Base-by-base conservation (phyloP, 2,888 invertebrate genomes). In the Glomeris marginata region DNA sequence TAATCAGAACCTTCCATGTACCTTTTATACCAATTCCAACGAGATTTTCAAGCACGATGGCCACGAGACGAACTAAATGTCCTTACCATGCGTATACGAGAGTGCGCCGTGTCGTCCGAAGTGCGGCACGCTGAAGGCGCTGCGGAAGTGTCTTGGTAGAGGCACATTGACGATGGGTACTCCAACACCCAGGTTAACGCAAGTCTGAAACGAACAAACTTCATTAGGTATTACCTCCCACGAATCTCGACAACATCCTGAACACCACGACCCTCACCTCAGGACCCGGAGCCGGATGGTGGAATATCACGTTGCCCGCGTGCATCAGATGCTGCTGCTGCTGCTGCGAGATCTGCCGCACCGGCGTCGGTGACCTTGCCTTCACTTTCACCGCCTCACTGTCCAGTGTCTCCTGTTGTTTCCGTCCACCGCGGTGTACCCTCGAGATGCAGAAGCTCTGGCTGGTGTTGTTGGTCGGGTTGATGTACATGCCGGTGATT, bases 401-500 rank as follows among this genome's bases (percentile, higher is more conserved):
- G 28, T 28, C 28, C 28, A 8, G 28, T 8, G 28, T 3, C 28
- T 3, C 28, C 28, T 28, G 4, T 28, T 28, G 28, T 5, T 28
- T 3, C 28, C 8, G 3, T 8, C 28, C 4, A 8, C 28, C 28
- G 8, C 28, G 8, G 34, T 54, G 54, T 28, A 54, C 44, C 4
- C 54, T 42, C 4, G 54, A 54, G 22, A 54, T 52, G 37, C 54
- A 54, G 21, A 54, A 49, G 21, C 54, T 54, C 46, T 50, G 46
- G 41, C 50, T 50, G 13, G 54, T 49, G 20, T 54, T 54, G 21
- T 50, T 52, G 20, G 42, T 41, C 6, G 54, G 54, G 33, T 54
- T 54, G 18, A 54, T 52, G 40, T 54, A 54, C 49, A 54, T 53
- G 11, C 54, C 54, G 1, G 54, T 54, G 15, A 54, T 54, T 36